Base-by-base conservation (phyloP, 2,113 vertebrate species). In the Cyprinus carpio region DNA sequence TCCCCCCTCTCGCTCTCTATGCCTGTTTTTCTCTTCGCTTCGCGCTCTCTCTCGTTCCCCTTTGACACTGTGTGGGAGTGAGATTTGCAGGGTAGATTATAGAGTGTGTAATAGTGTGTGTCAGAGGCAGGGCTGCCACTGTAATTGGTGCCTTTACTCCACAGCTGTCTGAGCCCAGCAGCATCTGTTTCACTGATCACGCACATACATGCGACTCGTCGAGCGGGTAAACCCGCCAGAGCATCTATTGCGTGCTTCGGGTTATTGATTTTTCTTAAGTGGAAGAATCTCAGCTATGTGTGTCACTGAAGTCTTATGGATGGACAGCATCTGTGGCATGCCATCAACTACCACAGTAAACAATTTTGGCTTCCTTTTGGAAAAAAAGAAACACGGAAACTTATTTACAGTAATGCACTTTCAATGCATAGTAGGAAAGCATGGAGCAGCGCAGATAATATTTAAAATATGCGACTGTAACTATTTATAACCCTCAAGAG, bases 71-170 rank as follows among this genome's bases (percentile, higher is more conserved):
- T 84, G 88, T 86, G 84, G 71, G 85, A 85, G 86, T 81, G 83
- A 83, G 88, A 90, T 89, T 88, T 87, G 83, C 89, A 75, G 86
- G 85, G 79, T 83, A 90, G 89, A 90, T 91, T 90, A 90, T 88
- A 91, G 91, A 85, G 88, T 86, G 81, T 85, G 85, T 89, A 89
- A 90, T 91, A 91, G 89, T 90, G 89, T 88, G 88, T 91, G 90
- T 91, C 84, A 88, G 86, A 89, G 86, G 82, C 86, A 87, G 86
- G 87, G 88, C 79, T 90, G 89, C 86, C 87, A 87, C 62, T 88
- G 87, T 90, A 91, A 90, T 91, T 91, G 89, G 86, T 87, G 88
- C 88, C 89, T 90, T 89, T 88, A 79, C 85, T 89, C 85, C 86
- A 82, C 91, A 90, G 88, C 89, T 91, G 89, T 91, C 87, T 88